These are phyloP conservation scores for Drosophila paucipuncta DNA, from an alignment of 2,888 invertebrate species.

Conservation along the genomic window DNA sequence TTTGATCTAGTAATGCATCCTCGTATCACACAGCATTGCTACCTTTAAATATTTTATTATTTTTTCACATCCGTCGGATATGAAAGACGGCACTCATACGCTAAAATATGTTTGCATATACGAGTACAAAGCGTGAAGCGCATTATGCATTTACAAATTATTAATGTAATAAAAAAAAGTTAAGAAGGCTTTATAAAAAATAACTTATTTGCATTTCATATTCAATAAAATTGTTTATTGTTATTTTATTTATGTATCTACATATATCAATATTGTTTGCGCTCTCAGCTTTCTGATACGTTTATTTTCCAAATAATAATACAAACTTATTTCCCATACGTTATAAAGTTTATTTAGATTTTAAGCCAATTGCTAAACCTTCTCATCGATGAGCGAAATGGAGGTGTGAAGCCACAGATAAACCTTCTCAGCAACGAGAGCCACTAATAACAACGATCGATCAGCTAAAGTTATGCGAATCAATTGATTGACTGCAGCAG, in stretches of 20 bases:
- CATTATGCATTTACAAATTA: not conserved
- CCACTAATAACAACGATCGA: not conserved
- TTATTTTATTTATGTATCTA: not conserved
- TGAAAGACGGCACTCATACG: not conserved
- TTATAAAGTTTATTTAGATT: not conserved
- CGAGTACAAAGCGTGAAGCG: not conserved
- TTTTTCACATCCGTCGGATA: not conserved
- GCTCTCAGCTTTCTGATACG: too few species aligned
- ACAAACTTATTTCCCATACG: too few species aligned
- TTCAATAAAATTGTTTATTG: not conserved
- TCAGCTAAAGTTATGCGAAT: not conserved
- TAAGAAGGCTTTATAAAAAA: not conserved
- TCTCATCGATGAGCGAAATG: not conserved
- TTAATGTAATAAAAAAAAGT: not conserved
- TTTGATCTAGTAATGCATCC: too few species aligned
- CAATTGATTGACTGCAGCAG: too few species aligned
- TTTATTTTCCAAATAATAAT: too few species aligned
- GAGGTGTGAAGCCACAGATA: not conserved
- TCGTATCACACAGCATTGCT: not conserved
- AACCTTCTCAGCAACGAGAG: not conserved
- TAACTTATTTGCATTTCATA: not conserved
- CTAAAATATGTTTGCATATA: not conserved
- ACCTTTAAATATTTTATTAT: constrained; percentile 1
- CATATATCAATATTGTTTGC: not conserved
- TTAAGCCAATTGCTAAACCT: not conserved